These are phyloP conservation scores for Dryocosmus kuriphilus DNA, from an alignment of 2,888 invertebrate species.

Conservation along the genomic window DNA sequence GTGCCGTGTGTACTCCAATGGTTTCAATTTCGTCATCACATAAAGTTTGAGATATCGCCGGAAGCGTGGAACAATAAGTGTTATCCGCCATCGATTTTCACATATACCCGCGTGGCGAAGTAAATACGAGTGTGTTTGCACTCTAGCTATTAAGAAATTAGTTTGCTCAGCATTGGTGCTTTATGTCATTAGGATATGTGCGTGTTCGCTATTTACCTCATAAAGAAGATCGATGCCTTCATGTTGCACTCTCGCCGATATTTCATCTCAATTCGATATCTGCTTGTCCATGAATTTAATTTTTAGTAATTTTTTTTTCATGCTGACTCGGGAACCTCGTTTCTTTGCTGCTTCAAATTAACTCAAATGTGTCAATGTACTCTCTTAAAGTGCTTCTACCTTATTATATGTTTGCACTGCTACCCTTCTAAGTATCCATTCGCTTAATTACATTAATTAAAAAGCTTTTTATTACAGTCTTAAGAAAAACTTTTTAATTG, in stretches of 20 bases:
- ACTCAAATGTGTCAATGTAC: constrained; percentile 10
- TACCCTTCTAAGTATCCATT: neutral
- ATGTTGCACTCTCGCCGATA: constrained; percentile 17
- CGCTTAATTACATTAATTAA: neutral
- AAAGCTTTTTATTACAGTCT: too few relatives aligned
- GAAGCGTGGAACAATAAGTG: neutral
- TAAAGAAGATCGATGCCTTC: constrained; percentile 31
- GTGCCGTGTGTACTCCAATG: too few relatives aligned
- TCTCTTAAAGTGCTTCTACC: neutral
- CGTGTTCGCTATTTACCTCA: constrained; percentile 16
- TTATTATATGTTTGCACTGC: neutral
- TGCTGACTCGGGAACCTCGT: neutral
- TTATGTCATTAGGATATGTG: constrained; percentile 2
- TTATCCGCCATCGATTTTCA: constrained; percentile 4
- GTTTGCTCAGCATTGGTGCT: constrained; percentile 21
- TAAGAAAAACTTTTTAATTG: too few relatives aligned
- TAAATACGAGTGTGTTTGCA: constrained; percentile 35
- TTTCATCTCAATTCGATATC: constrained; percentile 9
- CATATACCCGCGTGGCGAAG: neutral
- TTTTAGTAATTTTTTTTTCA: constrained; percentile 11
- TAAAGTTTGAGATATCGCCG: neutral
- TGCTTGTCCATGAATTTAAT: constrained; percentile 21
- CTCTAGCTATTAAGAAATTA: constrained; percentile 39
- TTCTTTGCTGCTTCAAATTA: constrained; percentile 12
- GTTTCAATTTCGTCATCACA: neutral